phyloP scores from a whole-genome alignment of 30 jellyfish, hydroid and myxozoan species.

The Aurelia sp. region DNA sequence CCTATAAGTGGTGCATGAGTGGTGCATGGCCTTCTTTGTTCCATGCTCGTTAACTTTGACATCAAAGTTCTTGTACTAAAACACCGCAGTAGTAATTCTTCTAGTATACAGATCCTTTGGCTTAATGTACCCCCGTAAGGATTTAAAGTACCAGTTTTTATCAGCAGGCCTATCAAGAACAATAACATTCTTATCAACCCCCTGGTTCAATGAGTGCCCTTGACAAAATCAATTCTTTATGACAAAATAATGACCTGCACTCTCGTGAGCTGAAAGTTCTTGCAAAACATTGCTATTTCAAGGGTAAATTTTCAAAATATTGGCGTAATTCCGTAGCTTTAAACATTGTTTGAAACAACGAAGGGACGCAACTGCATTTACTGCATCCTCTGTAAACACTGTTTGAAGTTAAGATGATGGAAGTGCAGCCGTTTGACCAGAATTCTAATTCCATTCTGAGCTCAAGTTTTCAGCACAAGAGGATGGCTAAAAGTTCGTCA shows the following conservation, averaged over 20 bases:
- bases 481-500: conserved; percentile 37
- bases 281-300: too few relatives aligned
- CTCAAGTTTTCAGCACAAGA: conserved; percentile 46
- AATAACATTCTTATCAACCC: background rate
- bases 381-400: too few relatives aligned
- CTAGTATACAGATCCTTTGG: too few relatives aligned
- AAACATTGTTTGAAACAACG: background rate
- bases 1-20: too few relatives aligned
- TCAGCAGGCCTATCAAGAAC: background rate
- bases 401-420: conserved; percentile 10
- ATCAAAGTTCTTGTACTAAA: too few relatives aligned
- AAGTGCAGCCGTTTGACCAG: conserved; percentile 29
- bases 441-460: conserved; percentile 42
- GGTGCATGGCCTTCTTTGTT: too few relatives aligned
- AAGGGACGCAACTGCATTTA: background rate
- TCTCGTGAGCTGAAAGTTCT: too few relatives aligned
- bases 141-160: background rate
- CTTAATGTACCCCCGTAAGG: background rate
- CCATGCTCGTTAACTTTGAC: too few relatives aligned
- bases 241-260: too few relatives aligned
- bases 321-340: background rate
- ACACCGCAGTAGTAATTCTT: too few relatives aligned
- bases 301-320: background rate
- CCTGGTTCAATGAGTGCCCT: background rate
- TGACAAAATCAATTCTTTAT: too few relatives aligned